Evolutionary conservation across 2,888 invertebrate genomes (phyloP), one percentile per base, ranked within the genome.

Genomic region (Cataglyphis cursor): DNA sequence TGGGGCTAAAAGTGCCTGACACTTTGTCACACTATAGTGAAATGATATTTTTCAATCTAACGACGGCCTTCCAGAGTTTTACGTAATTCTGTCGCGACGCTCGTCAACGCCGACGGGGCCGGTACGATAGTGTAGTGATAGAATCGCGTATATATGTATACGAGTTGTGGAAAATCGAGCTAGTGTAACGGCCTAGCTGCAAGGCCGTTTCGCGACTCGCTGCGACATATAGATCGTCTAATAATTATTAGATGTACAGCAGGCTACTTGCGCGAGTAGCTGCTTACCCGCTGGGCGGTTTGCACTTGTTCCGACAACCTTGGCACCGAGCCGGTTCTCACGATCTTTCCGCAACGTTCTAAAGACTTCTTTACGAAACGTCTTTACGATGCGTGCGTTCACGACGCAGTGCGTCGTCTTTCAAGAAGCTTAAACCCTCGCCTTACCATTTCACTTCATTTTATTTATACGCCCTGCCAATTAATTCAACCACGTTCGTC

Each of bases 261-360:
- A 57, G 31, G 12, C 65, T 48, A 31, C 31, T 31, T 6, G 31
- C 54, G 75, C 38, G 28, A 24, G 24, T 24, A 24, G 48, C 21
- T 35, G 65, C 62, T 62, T 51, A 51, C 44, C n/a, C 51, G 57
- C 64, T n/a, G 18, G 57, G 21, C 81, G 65, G 35, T 76, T 76
- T 81, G 54, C 81, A 75, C 81, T 81, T 74, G 81, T 65, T 81
- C 84, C 68, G 61, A 48, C 61, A 61, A 83, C 85, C 85, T 85
- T 85, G 85, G 68, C 83, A 78, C 61, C 83, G 44, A 80, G 78
- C 64, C 83, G 83, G 80, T 83, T 85, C 85, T 70, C 85, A 85
- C 83, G 85, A 80, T 80, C 80, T 62, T 66, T 74, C 68, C 54
- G 38, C 85, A 54, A 73, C 68, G 54, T 74, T 73, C 44, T 51